Evolutionary conservation across 2,797 vertebrate genomes (phyloP), one percentile per base, ranked within the genome.

Genomic region (Chiroxiphia lanceolata): DNA sequence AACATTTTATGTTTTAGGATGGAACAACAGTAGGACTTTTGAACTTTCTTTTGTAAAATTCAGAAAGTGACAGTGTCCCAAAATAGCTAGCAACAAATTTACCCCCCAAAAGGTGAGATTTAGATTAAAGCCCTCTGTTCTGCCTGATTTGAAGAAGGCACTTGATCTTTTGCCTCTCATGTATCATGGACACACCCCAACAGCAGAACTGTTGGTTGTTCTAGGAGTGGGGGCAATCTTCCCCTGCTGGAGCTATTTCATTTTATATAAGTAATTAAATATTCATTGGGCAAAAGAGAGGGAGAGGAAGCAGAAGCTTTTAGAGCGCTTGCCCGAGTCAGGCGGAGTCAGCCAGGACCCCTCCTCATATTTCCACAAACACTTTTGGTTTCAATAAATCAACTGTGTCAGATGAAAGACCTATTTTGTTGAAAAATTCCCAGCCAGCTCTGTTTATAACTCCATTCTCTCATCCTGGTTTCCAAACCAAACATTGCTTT

Each of bases 401-500:
- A 95, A 47, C 65, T 1, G 0, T 81, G 82, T 96, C 72, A 91
- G 87, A 94, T 95, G 94, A 93, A 96, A 96, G 92, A 93, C 87
- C 68, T 78, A 56, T 94, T 95, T 89, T 86, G 84, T 77, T 83
- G 72, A 95, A 94, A 92, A 91, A 59, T 78, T 92, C 87, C 76
- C 63, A 83, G 84, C 76, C 92, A 96, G 29, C 78, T 89, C 89
- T 93, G 93, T 90, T 71, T 96, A 64, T 74, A 96, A 91, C 71
- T 90, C 71, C 87, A 70, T 93, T 92, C 87, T 93, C 81, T 91
- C 38, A 0, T 90, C 93, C 56, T 94, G 83, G 15, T 95, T 96
- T 97, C 86, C 82, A 96, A 96, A 86, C 54, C 75, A 95, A 94
- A 92, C 94, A 57, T 67, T 76, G 75, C 90, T 96, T 64, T 96